Conservation (phyloP, 2,888 invertebrate species). For the Prosopocoilus inquinatus region DNA sequence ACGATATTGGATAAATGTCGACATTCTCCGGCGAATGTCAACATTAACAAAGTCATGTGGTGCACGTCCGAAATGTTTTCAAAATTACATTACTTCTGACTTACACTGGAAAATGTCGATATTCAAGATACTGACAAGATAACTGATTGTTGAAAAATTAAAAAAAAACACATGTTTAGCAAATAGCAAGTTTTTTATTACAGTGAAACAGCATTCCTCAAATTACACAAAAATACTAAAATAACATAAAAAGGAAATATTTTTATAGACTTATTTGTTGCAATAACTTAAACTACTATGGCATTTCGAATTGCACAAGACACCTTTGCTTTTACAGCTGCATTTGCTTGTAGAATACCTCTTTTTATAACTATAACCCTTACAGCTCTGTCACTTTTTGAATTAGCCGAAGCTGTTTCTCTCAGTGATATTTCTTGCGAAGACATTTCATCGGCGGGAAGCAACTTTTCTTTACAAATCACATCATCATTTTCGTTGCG, state of each 20-base stretch:
- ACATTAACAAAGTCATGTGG: neutral
- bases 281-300: no score
- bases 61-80: no score
- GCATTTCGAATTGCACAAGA: conserved; percentile 30
- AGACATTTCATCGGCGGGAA: conserved; percentile 28
- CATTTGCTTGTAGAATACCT: no score
- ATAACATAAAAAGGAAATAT: no score
- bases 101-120: neutral
- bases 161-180: no score
- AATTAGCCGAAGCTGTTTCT: conserved; percentile 26
- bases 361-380: no score
- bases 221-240: no score
- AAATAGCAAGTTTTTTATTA: no score
- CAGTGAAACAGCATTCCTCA: no score
- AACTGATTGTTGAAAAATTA: conserved; percentile 16
- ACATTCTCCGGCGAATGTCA: conserved; percentile 1
- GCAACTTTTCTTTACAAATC: conserved; percentile 32
- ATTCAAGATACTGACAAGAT: no score
- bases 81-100: neutral
- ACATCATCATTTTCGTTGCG: conserved; percentile 20
- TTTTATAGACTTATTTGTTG: no score
- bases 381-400: conserved; percentile 21
- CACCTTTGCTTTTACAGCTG: conserved; percentile 26
- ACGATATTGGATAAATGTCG: neutral
- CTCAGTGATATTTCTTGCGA: conserved; percentile 28